Percentiles rank a stretch among this genome's conserved stretches.
These are phyloP conservation scores for Rhynchonycteris naso DNA, from an alignment of 2,797 vertebrate genomes.

Conservation along the genomic window DNA sequence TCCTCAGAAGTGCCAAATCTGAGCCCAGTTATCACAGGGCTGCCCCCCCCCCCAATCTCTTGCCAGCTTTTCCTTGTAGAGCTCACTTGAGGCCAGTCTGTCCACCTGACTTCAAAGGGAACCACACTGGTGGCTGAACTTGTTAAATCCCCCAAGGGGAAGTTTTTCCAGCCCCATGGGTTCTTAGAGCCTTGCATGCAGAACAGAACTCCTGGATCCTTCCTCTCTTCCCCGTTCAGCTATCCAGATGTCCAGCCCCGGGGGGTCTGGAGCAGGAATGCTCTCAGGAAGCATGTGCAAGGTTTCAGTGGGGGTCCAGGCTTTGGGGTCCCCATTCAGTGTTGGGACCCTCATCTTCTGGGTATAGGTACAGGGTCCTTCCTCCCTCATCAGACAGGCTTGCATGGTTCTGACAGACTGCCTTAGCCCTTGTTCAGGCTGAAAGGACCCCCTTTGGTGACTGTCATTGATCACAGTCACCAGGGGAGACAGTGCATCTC, in stretches of 20 bases:
- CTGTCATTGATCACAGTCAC: neutral
- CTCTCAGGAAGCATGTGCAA: neutral
- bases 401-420: neutral
- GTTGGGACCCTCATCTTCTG: neutral
- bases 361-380: neutral
- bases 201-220: neutral
- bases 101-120: neutral
- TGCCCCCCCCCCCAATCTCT: neutral
- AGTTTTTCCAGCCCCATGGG: neutral
- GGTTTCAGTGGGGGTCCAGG: neutral
- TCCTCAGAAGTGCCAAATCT: neutral
- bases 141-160: neutral
- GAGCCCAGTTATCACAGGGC: neutral
- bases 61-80: neutral
- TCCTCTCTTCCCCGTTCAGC: neutral
- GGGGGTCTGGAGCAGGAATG: neutral
- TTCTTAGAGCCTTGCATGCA: neutral
- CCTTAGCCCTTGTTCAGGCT: neutral
- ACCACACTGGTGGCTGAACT: neutral
- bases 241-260: neutral
- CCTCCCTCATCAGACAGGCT: neutral
- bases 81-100: neutral
- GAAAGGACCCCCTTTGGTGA: neutral
- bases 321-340: neutral
- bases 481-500: neutral